Evolutionary conservation across 2,797 vertebrate species (phyloP).

Genomic region (Falco columbarius): DNA sequence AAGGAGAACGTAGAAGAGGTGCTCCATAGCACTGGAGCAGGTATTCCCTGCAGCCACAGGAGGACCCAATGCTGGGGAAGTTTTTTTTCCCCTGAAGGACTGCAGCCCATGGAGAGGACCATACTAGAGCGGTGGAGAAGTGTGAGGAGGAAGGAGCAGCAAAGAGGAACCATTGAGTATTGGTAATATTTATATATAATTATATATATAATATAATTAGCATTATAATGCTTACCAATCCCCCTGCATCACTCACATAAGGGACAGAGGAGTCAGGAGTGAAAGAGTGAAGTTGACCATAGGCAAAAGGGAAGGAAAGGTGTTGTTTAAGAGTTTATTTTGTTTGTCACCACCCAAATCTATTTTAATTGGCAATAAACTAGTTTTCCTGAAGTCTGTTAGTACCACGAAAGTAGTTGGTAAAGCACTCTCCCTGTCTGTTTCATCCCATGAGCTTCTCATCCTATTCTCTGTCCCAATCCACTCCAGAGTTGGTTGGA

Average conservation of each 20-base stretch:
- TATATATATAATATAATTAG: no score
- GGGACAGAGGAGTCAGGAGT: not conserved
- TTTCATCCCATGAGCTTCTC: not conserved
- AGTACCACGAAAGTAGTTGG: no score
- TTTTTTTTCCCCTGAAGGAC: not conserved
- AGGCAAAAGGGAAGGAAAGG: not conserved
- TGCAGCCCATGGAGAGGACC: not conserved
- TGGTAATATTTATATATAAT: no score
- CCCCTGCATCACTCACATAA: rapidly evolving
- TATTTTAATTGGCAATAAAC: not conserved
- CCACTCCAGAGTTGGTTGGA: not conserved
- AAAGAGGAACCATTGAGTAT: not conserved
- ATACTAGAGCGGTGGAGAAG: not conserved
- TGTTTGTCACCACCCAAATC: not conserved
- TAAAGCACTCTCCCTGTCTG: no score
- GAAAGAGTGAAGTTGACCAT: not conserved
- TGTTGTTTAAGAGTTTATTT: not conserved
- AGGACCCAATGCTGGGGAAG: not conserved
- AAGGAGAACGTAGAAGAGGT: not conserved
- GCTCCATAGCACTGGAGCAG: not conserved
- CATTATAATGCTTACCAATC: not conserved
- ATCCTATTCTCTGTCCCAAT: not conserved
- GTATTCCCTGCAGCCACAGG: not conserved
- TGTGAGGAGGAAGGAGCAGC: not conserved
- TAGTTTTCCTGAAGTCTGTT: no score